These are phyloP conservation scores for Eupleurogrammus muticus DNA, from an alignment of 2,797 vertebrate species.

Conservation along the genomic window DNA sequence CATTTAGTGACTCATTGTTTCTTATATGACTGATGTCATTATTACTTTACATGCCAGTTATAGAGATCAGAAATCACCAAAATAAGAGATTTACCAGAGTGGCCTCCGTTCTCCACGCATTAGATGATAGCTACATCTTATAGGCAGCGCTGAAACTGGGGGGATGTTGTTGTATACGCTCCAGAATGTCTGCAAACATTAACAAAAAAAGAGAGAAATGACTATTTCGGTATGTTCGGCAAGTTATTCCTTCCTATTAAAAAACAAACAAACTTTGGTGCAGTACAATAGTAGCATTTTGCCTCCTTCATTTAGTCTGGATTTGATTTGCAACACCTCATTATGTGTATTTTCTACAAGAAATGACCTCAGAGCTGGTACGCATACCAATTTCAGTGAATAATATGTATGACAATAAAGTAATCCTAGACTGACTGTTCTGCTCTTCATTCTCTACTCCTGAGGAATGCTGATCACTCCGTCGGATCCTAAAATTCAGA, in stretches of 20 bases:
- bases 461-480: no score
- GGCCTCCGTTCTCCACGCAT: conserved; percentile 92
- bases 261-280: not conserved
- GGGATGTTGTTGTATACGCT: conserved; percentile 96
- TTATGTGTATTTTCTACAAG: no score
- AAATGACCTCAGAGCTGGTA: no score
- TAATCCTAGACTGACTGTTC: no score
- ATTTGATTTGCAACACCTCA: not conserved
- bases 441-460: no score
- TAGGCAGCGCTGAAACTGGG: conserved; percentile 86
- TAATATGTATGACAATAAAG: no score
- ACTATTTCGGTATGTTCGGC: not conserved
- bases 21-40: not conserved
- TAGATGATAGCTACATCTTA: conserved; percentile 92
- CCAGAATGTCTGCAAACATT: conserved; percentile 89
- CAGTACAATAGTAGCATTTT: not conserved
- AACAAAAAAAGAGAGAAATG: not conserved
- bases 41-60: not conserved
- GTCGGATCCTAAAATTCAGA: no score
- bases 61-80: not conserved
- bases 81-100: conserved; percentile 83
- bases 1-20: not conserved
- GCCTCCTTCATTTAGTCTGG: not conserved
- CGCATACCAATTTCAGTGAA: no score
- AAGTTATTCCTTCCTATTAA: not conserved